Conservation (phyloP, 1,140 invertebrate species). For the Galleria mellonella region DNA sequence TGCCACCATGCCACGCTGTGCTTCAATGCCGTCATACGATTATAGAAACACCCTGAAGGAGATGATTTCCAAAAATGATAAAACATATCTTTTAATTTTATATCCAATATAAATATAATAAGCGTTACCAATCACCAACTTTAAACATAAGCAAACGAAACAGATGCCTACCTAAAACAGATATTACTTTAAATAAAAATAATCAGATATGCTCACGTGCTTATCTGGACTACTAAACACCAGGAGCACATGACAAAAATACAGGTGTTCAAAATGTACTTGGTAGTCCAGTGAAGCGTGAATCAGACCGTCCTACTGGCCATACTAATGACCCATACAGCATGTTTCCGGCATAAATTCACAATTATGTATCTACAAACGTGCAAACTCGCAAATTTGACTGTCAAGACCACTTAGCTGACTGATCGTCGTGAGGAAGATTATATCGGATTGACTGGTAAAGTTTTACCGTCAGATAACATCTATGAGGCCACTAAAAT, state of each 20-base stretch:
- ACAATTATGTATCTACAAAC: slow-evolving; percentile 12
- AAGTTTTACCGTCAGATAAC: slow-evolving; percentile 9
- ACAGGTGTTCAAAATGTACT: slow-evolving; percentile 20
- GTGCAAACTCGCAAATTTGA: slow-evolving; percentile 39
- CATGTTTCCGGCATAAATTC: slow-evolving; percentile 38
- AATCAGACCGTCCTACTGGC: slow-evolving; percentile 22
- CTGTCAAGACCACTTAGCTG: slow-evolving; percentile 40
- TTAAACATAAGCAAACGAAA: too few species aligned
- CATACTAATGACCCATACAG: slow-evolving; percentile 34
- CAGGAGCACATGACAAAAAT: slow-evolving; percentile 3
- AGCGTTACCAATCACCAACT: too few species aligned
- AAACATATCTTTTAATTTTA: too few species aligned
- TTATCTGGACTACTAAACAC: slow-evolving; percentile 6
- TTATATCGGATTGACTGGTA: slow-evolving; percentile 25
- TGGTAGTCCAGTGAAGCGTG: slow-evolving; percentile 19
- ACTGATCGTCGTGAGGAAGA: slow-evolving; percentile 28
- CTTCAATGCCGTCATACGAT: too few species aligned
- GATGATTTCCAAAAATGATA: too few species aligned
- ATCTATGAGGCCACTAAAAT: slow-evolving; percentile 14
- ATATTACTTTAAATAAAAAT: neutral
- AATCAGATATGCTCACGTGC: neutral
- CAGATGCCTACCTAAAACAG: too few species aligned
- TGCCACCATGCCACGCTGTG: too few species aligned
- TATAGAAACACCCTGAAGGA: too few species aligned
- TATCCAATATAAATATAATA: too few species aligned